Evolutionary conservation across 2,797 vertebrate species (phyloP).

Genomic region (Hoplostethus mediterraneus): DNA sequence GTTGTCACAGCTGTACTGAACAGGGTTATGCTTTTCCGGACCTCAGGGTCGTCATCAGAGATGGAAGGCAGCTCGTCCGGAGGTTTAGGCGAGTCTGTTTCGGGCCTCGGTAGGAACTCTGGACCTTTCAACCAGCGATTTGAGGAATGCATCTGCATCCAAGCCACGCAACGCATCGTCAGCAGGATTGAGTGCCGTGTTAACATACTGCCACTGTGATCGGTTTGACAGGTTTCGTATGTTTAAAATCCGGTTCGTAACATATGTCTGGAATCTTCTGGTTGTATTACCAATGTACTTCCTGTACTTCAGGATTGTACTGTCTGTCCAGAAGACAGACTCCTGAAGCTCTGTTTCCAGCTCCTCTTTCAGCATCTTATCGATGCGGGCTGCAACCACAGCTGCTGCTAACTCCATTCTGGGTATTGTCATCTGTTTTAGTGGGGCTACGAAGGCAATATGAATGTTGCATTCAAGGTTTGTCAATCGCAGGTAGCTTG

Average conservation of each 20-base stretch:
- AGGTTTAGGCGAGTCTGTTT: not conserved
- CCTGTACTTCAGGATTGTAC: constrained; percentile 19
- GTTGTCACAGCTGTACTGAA: too few relatives aligned
- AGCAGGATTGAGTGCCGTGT: too few relatives aligned
- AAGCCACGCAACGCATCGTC: too few relatives aligned
- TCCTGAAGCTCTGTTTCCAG: not conserved
- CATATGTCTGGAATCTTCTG: constrained; percentile 1
- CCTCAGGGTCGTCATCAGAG: not conserved
- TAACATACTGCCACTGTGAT: too few relatives aligned
- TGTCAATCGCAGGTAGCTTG: too few relatives aligned
- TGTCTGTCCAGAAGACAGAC: constrained; percentile 17
- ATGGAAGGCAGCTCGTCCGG: not conserved
- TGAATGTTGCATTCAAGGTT: too few relatives aligned
- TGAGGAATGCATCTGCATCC: not conserved
- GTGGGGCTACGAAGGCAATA: not conserved
- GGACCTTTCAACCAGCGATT: not conserved
- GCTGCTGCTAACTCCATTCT: not conserved
- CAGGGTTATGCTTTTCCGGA: not conserved
- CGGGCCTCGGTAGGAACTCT: not conserved
- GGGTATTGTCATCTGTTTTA: not conserved
- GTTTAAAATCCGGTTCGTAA: not conserved
- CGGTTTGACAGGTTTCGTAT: too few relatives aligned
- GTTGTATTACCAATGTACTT: constrained; percentile 2
- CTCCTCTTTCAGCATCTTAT: not conserved
- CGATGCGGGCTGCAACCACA: not conserved